Percentiles rank a stretch among this genome's conserved stretches.
Evolutionary conservation across 2,797 vertebrate species (phyloP).

Genomic region (Onychomys arenicola): DNA sequence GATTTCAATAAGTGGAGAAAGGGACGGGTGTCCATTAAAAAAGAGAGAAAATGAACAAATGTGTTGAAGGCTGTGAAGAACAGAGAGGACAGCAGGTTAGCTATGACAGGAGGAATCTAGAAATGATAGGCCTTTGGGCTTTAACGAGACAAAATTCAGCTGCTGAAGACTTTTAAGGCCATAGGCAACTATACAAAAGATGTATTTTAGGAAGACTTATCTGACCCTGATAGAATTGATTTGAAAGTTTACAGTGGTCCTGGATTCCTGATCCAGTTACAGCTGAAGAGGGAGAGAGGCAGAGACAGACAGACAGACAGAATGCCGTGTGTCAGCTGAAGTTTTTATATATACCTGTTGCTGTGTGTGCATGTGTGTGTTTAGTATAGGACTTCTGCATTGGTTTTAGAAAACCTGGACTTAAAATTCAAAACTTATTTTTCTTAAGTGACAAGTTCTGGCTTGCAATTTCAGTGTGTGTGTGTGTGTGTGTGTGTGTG

Average conservation of each 20-base stretch:
- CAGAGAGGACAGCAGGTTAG: slow-evolving; percentile 25
- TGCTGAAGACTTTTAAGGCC: slow-evolving; percentile 34
- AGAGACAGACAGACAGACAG: neutral
- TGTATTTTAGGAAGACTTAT: slow-evolving; percentile 19
- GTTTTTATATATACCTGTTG: neutral
- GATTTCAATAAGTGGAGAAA: slow-evolving; percentile 49
- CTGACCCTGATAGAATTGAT: slow-evolving; percentile 9
- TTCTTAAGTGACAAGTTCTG: slow-evolving; percentile 57
- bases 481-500: neutral
- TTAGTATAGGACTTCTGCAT: neutral
- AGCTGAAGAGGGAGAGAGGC: neutral
- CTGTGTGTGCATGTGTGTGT: neutral
- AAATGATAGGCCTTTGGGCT: slow-evolving; percentile 3
- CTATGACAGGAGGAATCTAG: slow-evolving; percentile 22
- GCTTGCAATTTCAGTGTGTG: slow-evolving; percentile 15
- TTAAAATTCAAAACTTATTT: slow-evolving; percentile 38
- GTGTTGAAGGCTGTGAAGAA: slow-evolving; percentile 51
- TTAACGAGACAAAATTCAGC: slow-evolving; percentile 32
- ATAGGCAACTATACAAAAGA: slow-evolving; percentile 18
- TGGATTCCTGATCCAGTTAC: neutral
- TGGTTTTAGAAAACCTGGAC: slow-evolving; percentile 48
- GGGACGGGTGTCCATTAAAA: slow-evolving; percentile 23
- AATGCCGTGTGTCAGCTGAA: neutral
- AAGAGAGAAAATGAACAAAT: slow-evolving; percentile 46
- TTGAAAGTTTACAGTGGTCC: slow-evolving; percentile 1